phyloP scores from a whole-genome alignment of 2,797 vertebrate genomes.

The Enteromius treurensis region DNA sequence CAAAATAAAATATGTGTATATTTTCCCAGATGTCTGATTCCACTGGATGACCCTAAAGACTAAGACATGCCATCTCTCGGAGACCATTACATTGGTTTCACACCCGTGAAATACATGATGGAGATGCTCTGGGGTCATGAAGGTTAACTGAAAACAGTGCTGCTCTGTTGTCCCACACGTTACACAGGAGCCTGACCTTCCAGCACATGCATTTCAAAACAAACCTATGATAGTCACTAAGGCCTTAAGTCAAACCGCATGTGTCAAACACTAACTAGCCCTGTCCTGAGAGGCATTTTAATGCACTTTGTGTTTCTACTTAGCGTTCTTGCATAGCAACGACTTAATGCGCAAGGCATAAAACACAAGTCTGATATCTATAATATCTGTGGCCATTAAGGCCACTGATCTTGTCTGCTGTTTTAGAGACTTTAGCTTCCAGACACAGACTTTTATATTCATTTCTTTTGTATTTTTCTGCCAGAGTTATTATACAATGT shows the following conservation, averaged over 20 bases:
- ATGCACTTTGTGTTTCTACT: slow-evolving; percentile 23
- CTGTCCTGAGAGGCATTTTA: slow-evolving; percentile 14
- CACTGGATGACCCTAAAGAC: slow-evolving; percentile 26
- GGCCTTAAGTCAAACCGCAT: slow-evolving; percentile 40
- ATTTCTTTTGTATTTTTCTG: background rate
- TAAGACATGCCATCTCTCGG: slow-evolving; percentile 63
- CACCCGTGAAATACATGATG: slow-evolving; percentile 61
- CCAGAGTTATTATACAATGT: background rate
- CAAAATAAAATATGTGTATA: slow-evolving; percentile 65
- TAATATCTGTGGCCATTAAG: slow-evolving; percentile 2
- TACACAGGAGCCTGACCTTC: slow-evolving; percentile 56
- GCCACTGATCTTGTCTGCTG: background rate
- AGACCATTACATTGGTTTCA: slow-evolving; percentile 55
- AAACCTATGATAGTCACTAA: slow-evolving; percentile 56
- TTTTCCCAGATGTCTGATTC: slow-evolving; percentile 9
- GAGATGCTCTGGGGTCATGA: slow-evolving; percentile 64
- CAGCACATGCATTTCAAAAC: slow-evolving; percentile 59
- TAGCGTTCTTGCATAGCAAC: slow-evolving; percentile 9
- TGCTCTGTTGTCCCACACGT: slow-evolving; percentile 24
- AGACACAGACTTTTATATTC: slow-evolving; percentile 3
- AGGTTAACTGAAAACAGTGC: slow-evolving; percentile 68
- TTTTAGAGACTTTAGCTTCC: background rate
- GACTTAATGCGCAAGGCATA: background rate
- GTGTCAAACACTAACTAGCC: slow-evolving; percentile 19
- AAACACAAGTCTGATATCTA: slow-evolving; percentile 25